phyloP scores from a whole-genome alignment of 2,888 invertebrate genomes.

The Druceiella hillmani region DNA sequence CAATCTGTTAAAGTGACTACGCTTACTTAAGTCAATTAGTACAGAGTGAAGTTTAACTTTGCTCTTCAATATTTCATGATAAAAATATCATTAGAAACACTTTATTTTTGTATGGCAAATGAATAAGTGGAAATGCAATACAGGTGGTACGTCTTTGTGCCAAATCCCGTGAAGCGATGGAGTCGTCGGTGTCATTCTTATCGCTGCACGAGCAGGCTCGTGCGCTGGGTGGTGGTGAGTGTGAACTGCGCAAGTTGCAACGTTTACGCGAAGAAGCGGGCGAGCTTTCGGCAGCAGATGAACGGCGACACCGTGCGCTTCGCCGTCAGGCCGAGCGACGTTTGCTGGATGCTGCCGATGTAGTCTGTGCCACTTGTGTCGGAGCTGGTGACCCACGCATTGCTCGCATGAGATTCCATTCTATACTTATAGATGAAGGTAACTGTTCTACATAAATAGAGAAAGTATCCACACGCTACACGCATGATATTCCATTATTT shows the following conservation, averaged over 20 bases:
- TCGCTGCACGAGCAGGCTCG: slow-evolving; percentile 97
- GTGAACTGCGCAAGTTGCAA: slow-evolving; percentile 89
- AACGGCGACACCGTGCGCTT: slow-evolving; percentile 85
- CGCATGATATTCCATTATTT: no score
- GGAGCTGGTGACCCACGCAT: slow-evolving; percentile 96
- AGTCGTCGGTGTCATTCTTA: slow-evolving; percentile 94
- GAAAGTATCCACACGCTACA: no score
- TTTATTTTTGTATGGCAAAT: no score
- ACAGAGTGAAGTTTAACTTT: no score
- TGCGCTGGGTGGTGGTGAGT: slow-evolving; percentile 84
- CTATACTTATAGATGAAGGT: slow-evolving; percentile 94
- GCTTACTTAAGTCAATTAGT: no score
- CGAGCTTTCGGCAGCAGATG: slow-evolving; percentile 92
- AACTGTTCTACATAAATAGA: no score
- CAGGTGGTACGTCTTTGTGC: slow-evolving; percentile 85
- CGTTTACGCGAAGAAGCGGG: slow-evolving; percentile 98
- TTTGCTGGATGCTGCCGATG: slow-evolving; percentile 92
- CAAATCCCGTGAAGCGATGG: slow-evolving; percentile 96
- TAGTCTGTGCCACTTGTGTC: slow-evolving; percentile 98
- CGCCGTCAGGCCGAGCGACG: slow-evolving; percentile 90
- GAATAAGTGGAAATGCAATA: no score
- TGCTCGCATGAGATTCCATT: slow-evolving; percentile 90
- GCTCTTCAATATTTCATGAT: no score
- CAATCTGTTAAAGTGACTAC: no score
- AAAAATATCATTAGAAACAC: no score